These are phyloP conservation scores for Pomatorhinus ruficollis DNA, from an alignment of 2,113 vertebrate genomes.

Conservation along the genomic window DNA sequence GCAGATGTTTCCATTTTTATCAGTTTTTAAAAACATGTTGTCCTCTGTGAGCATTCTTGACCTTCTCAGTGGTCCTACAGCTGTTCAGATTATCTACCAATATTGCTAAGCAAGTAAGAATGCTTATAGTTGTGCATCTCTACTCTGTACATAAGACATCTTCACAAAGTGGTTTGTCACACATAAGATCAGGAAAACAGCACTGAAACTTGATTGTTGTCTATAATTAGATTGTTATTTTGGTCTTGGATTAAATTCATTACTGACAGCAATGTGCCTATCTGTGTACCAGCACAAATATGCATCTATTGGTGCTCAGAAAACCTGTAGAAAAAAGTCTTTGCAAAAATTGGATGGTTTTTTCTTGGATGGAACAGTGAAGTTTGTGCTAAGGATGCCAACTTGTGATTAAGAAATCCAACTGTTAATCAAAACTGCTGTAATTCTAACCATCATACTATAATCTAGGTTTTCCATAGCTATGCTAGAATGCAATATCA, in stretches of 20 bases:
- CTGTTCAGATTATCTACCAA: neutral
- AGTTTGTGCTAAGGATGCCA: neutral
- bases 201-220: neutral
- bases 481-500: neutral
- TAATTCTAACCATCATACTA: neutral
- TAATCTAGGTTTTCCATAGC: neutral
- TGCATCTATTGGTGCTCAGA: neutral
- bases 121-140: neutral
- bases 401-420: neutral
- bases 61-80: neutral
- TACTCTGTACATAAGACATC: neutral
- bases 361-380: neutral
- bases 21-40: neutral
- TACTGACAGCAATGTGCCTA: neutral
- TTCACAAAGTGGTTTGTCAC: neutral
- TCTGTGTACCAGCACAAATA: neutral
- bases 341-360: neutral
- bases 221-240: neutral
- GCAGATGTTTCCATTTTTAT: neutral
- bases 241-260: neutral
- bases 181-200: neutral
- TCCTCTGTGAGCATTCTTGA: neutral
- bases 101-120: neutral
- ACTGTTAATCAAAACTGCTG: neutral
- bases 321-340: neutral